Base-by-base conservation (phyloP, 2,888 invertebrate species). In the Tetropium fuscum region DNA sequence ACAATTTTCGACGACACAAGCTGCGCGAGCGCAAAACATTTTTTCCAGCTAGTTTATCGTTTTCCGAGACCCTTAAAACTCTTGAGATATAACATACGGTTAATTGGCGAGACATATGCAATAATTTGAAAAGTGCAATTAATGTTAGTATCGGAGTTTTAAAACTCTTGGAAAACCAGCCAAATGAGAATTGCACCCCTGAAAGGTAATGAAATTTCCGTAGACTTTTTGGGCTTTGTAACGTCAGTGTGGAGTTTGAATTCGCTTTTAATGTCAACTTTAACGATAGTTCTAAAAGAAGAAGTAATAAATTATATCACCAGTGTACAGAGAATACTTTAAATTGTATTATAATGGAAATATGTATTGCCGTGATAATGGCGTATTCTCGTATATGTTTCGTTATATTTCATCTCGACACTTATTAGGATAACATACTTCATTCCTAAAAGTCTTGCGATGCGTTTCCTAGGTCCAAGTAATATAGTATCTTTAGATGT, bases 81-180 rank as follows among this genome's bases (percentile, higher is more conserved):
- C 40, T 51, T 34, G 16, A 34, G 11, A 19, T 53, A 58, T 32
- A 51, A 44, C 44, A 44, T 16, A 51, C 40, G 27, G 16, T 16
- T 25, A 40, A 38, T 22, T 40, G 25, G 40, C 27, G 8, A 63
- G 58, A 55, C 25, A 60, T 51, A 54, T 43, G 68, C 68, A 68
- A 68, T 68, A 68, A 68, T 43, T 59, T 60, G 22, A 16, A 27
- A 67, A 67, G 67, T 67, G 67, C 67, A 67, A 67, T 67, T 67
- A 66, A 38, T 53, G 7, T 22, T 38, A 34, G 40, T 40, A 18
- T 38, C 11, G 27, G 61, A 59, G 61, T 66, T 66, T 66, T 64
- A 57, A 59, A 48, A 41, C 44, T 60, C 63, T 66, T 58, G 53
- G 63, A 43, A 49, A 54, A 18, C 10, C 15, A 44, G 10, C 34